Base-by-base conservation (phyloP, 2,113 vertebrate species). In the Hippoglossus stenolepis region DNA sequence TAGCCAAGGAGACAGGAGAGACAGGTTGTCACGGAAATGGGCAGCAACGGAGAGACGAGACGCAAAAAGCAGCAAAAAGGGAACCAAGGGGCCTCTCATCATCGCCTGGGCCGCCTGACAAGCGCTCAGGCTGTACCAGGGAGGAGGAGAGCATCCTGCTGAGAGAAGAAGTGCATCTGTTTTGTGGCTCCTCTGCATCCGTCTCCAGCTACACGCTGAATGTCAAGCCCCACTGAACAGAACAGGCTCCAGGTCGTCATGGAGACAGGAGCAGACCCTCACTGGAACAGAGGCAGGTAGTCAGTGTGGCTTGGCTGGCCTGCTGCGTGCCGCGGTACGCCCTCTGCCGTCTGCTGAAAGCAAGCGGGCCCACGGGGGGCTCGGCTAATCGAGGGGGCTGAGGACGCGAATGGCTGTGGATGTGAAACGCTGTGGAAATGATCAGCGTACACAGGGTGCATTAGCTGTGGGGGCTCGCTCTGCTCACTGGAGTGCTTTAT, bases 171-270 rank as follows among this genome's bases (percentile, higher is more conserved):
- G 84, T 84, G 89, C 89, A 90, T 90, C 91, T 91, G 87, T 82
- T 92, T 82, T 87, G 86, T 79, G 81, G 65, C 83, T 90, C 81
- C 80, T 78, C 89, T 88, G 86, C 91, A 90, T 92, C 91, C 85
- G 81, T 89, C 81, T 84, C 82, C 80, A 56, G 88, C 90, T 90
- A 79, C 88, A 85, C 90, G 90, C 81, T 91, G 91, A 93, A 93
- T 92, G 91, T 93, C 91, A 93, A 91, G 90, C 87, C 89, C 87
- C 70, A 65, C 77, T 79, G 89, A 93, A 69, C 90, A 91, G 90
- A 88, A 85, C 90, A 79, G 89, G 84, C 87, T 90, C 85, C 85
- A 75, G 89, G 91, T 94, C 87, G 93, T 90, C 91, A 93, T 92
- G 91, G 93, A 91, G 91, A 93, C 89, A 91, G 86, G 82, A 87